Percentiles rank a stretch among this genome's conserved stretches.
These are phyloP conservation scores for Monarcha castaneiventris DNA, from an alignment of 2,113 vertebrate genomes.

Conservation along the genomic window DNA sequence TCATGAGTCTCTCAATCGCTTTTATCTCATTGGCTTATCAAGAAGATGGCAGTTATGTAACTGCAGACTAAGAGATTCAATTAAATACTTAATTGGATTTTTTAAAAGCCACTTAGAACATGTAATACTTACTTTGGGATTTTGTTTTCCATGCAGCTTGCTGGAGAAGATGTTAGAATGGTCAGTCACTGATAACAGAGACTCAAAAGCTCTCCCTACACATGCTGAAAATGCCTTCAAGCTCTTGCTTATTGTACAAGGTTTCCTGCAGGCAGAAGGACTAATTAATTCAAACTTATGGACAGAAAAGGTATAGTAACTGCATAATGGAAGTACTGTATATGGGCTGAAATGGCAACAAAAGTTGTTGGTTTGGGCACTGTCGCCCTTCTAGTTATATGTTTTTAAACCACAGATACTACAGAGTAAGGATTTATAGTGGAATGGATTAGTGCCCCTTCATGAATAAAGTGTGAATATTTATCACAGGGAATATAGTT, in stretches of 20 bases:
- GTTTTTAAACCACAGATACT: background rate
- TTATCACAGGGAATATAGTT: background rate
- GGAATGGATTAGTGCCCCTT: background rate
- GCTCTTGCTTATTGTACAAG: slow-evolving; percentile 88
- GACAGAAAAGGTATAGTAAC: slow-evolving; percentile 85
- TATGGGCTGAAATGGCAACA: background rate
- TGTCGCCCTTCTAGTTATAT: background rate
- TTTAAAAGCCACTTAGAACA: background rate
- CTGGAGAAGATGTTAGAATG: slow-evolving; percentile 96
- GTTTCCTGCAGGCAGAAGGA: slow-evolving; percentile 94
- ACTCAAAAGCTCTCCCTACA: slow-evolving; percentile 82
- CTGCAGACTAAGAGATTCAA: background rate
- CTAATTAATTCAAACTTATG: slow-evolving; percentile 86
- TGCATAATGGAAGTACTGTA: background rate
- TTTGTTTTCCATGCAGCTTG: slow-evolving; percentile 78
- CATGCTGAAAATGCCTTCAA: slow-evolving; percentile 92
- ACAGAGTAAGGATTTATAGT: background rate
- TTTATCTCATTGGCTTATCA: background rate
- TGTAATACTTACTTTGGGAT: slow-evolving; percentile 33
- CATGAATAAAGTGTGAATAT: background rate
- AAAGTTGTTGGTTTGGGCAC: background rate
- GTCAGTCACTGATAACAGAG: slow-evolving; percentile 89
- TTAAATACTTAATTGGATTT: slow-evolving; percentile 47
- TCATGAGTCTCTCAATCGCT: background rate
- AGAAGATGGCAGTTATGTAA: background rate